Evolutionary conservation across 2,113 vertebrate species (phyloP).

Genomic region (Carettochelys insculpta): DNA sequence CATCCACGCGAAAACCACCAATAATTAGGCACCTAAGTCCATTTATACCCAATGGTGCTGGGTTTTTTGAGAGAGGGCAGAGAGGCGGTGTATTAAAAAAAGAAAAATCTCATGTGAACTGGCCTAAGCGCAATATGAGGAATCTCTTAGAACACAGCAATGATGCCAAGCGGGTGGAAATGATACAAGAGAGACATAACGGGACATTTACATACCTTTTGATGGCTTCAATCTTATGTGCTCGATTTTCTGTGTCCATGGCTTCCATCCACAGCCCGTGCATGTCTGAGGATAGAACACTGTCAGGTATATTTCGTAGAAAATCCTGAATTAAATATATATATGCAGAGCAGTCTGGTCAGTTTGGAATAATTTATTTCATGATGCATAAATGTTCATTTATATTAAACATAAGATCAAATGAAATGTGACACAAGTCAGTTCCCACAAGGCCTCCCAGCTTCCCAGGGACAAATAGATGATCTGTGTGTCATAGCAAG

Average conservation of each 20-base stretch:
- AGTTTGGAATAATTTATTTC: slow-evolving; percentile 56
- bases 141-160: background rate
- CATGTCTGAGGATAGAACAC: slow-evolving; percentile 82
- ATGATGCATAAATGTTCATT: slow-evolving; percentile 39
- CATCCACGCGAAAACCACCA: background rate
- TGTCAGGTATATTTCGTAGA: slow-evolving; percentile 84
- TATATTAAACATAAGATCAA: slow-evolving; percentile 28
- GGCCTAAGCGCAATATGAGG: background rate
- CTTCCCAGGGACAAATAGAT: background rate
- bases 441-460: background rate
- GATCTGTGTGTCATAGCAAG: background rate
- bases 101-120: background rate
- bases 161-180: background rate
- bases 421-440: background rate
- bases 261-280: slow-evolving; percentile 83
- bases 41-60: background rate
- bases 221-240: slow-evolving; percentile 73
- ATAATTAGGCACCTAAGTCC: background rate
- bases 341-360: slow-evolving; percentile 69
- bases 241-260: slow-evolving; percentile 68
- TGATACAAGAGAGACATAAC: background rate
- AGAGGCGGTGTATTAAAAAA: background rate
- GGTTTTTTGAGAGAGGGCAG: background rate
- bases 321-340: slow-evolving; percentile 84
- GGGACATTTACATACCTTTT: slow-evolving; percentile 70